Conservation (phyloP, 2,888 invertebrate species). For the Philaethria dido region DNA sequence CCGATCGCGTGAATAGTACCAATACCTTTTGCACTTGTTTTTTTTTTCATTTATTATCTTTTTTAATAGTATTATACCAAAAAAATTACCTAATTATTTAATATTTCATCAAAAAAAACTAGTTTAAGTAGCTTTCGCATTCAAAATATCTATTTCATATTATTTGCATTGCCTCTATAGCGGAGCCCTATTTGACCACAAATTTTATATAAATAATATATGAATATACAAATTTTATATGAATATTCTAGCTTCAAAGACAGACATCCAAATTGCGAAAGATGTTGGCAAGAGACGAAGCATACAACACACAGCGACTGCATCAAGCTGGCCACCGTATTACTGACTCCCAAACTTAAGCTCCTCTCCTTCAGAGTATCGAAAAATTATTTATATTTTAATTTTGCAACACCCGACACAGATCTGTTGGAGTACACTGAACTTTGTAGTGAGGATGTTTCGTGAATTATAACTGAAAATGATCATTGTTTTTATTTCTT, state of each 20-base stretch:
- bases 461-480: constrained; percentile 5
- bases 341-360: constrained; percentile 57
- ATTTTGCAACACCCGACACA: constrained; percentile 61
- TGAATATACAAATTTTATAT: too few species aligned
- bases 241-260: constrained; percentile 49
- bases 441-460: constrained; percentile 53
- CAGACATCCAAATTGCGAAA: constrained; percentile 43
- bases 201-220: too few species aligned
- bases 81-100: too few species aligned
- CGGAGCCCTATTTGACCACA: too few species aligned
- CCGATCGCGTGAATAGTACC: too few species aligned
- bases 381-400: constrained; percentile 65
- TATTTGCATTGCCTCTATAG: too few species aligned
- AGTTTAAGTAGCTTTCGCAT: too few species aligned
- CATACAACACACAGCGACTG: constrained; percentile 36
- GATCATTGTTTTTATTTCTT: not conserved
- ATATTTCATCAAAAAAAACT: too few species aligned
- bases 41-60: too few species aligned
- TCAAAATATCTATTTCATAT: too few species aligned
- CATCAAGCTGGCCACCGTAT: constrained; percentile 62
- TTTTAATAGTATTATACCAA: too few species aligned
- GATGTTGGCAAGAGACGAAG: constrained; percentile 45
- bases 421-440: constrained; percentile 64
- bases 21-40: too few species aligned
- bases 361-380: constrained; percentile 69